phyloP scores from a whole-genome alignment of 2,888 invertebrate species.

The Amphipoea oculea region DNA sequence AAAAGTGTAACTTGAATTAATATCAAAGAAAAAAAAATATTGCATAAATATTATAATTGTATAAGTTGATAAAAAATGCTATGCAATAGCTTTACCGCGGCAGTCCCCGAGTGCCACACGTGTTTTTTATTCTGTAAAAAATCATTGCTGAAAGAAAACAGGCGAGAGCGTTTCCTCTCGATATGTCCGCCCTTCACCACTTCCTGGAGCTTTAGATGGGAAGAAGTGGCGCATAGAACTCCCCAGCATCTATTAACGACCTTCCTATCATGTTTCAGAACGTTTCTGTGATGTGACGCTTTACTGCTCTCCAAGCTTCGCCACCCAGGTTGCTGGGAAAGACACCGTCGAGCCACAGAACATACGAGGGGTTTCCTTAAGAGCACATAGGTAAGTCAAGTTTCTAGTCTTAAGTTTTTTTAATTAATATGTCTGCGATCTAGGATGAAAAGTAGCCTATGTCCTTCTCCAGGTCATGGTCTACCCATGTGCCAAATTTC shows the following conservation, averaged over 20 bases:
- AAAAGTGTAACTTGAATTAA: too few species aligned
- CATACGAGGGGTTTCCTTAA: conserved; percentile 85
- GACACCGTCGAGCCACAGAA: conserved; percentile 81
- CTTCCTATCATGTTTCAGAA: conserved; percentile 88
- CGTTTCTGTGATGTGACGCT: conserved; percentile 96
- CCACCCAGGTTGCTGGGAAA: conserved; percentile 82
- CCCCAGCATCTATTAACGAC: not conserved
- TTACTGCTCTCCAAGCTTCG: conserved; percentile 92
- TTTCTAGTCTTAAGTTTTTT: not conserved
- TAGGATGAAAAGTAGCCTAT: too few species aligned
- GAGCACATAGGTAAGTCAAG: conserved; percentile 83
- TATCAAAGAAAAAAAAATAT: too few species aligned
- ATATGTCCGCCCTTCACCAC: not conserved
- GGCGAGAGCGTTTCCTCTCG: too few species aligned
- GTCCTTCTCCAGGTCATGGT: too few species aligned
- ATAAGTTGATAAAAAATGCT: too few species aligned
- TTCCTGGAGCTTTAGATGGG: not conserved
- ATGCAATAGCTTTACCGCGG: too few species aligned
- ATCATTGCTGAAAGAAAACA: too few species aligned
- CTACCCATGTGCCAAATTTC: too few species aligned
- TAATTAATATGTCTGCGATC: not conserved
- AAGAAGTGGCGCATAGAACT: not conserved
- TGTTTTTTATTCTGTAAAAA: too few species aligned
- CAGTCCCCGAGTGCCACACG: too few species aligned
- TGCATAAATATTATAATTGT: too few species aligned